A percentile compares a stretch with the other conserved stretches of the same genome.
These are phyloP conservation scores for Nephrotoma guestfalica DNA, from an alignment of 2,888 invertebrate species.

Conservation along the genomic window DNA sequence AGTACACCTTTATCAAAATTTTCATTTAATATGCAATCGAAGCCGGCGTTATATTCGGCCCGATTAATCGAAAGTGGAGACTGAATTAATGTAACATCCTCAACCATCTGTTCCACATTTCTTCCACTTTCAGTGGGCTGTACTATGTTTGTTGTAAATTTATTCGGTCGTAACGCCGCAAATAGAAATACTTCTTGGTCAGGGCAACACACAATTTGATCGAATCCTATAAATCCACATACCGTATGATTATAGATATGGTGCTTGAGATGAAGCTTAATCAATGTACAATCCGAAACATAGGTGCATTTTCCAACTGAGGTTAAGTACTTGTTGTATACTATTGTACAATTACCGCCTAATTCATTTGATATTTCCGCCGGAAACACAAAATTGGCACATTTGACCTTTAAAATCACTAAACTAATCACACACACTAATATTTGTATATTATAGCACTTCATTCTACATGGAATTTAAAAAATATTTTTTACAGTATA, in stretches of 20 bases:
- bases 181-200: neutral
- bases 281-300: neutral
- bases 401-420: neutral
- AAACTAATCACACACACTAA: neutral
- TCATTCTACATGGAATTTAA: neutral
- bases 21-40: neutral
- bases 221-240: neutral
- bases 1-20: neutral
- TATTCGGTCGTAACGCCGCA: neutral
- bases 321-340: neutral
- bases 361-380: neutral
- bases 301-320: neutral
- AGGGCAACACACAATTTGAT: neutral
- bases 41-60: neutral
- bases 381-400: neutral
- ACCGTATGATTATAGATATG: neutral
- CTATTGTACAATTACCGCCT: neutral
- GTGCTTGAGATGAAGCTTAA: neutral
- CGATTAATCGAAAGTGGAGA: neutral
- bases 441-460: neutral
- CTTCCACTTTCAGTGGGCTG: neutral
- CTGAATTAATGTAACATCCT: neutral
- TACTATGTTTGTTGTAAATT: neutral
- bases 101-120: neutral
- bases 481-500: neutral